Conservation (phyloP, 2,113 vertebrate genomes). For the Xenopus tropicalis region UCB_Xtro_10.0 CM004447.2:106092501-106093000, state of each 20-base stretch:
- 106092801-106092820: conserved; percentile 9
- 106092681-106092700: conserved; percentile 55
- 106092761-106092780: conserved; percentile 77
- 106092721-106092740: conserved; percentile 80
- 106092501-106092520: no score
- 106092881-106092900: conserved; percentile 52
- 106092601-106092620: no score
- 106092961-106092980: conserved; percentile 68
- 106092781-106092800: conserved; percentile 78
- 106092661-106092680: no score
- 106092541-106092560: no score
- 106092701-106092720: conserved; percentile 80
- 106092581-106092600: no score
- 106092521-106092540: no score
- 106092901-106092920: conserved; percentile 85
- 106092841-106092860: background rate
- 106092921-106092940: conserved; percentile 65
- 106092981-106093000: conserved; percentile 76
- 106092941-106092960: conserved; percentile 77
- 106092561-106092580: no score
- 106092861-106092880: background rate
- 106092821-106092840: background rate
- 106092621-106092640: no score
- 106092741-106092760: conserved; percentile 87
- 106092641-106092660: no score